Evolutionary conservation across 2,888 invertebrate species (phyloP), one percentile per base, ranked within the genome.

Genomic region (Autographa pulchrina): DNA sequence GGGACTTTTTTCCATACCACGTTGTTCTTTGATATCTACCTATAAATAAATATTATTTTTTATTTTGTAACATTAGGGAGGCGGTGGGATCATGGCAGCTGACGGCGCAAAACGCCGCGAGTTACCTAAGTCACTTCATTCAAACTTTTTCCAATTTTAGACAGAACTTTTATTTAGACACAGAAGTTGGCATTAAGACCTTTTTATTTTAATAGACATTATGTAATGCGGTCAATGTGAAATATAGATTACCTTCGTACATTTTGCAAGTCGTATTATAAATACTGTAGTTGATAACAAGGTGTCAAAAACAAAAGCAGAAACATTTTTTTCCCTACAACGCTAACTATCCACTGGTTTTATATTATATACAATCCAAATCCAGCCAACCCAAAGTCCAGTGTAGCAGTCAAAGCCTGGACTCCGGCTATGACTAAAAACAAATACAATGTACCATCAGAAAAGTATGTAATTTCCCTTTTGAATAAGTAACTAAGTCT

Each of bases 91-190:
- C 92, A 91, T 89, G 91, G 87, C 95, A 94, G 95, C 94, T 94
- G 95, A 90, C 93, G 92, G 89, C 90, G 87, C 86, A 86, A 92
- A 92, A 89, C 89, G 91, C 89, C 89, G 89, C 92, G 89, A 92
- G 91, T 93, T 92, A 88, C 88, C 88, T 89, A 92, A 93, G 92
- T 94, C 94, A 93, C 93, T 94, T 92, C 91, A 92, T 93, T 92
- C 92, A 91, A 95, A 94, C 93, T 94, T 95, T 93, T 90, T 90
- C 89, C 93, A 93, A 94, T 94, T 93, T 92, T 89, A 92, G 91
- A 88, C 87, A 85, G 84, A 91, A 91, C 88, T 92, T 92, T 92
- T 92, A 87, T 91, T 91, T 92, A 91, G 91, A 92, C 85, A 90
- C 88, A 89, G 91, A 92, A 92, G 90, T 92, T 92, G 84, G 86